Conservation (phyloP, 2,113 vertebrate genomes). For the Madoqua kirkii region DNA sequence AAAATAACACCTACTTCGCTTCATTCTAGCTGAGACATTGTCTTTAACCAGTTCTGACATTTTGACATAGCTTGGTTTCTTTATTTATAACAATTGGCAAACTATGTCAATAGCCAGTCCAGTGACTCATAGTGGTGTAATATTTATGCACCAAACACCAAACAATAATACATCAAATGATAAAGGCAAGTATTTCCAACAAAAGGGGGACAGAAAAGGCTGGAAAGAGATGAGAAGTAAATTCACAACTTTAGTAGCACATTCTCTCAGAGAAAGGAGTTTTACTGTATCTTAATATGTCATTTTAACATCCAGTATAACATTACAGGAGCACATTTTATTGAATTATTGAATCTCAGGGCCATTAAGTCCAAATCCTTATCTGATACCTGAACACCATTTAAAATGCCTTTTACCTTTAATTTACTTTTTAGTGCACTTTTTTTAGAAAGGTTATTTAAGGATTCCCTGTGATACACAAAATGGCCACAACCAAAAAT, state of each 20-base stretch:
- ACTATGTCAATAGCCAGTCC: not conserved
- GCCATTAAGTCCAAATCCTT: not conserved
- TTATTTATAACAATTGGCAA: not conserved
- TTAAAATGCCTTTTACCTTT: not conserved
- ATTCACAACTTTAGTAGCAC: not conserved
- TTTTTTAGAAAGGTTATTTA: not conserved
- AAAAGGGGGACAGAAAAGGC: not conserved
- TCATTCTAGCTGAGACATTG: not conserved
- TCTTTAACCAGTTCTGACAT: not conserved
- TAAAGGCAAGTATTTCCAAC: not conserved
- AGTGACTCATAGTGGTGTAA: not conserved
- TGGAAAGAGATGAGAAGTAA: not conserved
- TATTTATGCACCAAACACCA: not conserved
- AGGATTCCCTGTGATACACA: not conserved
- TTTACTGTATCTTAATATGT: not conserved
- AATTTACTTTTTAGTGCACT: not conserved
- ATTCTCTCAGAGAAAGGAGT: not conserved
- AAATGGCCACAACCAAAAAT: not conserved
- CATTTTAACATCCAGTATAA: not conserved
- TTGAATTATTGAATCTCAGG: not conserved
- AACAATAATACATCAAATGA: not conserved
- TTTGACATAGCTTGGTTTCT: not conserved
- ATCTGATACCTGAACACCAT: not conserved
- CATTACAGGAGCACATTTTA: not conserved
- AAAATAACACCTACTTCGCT: not conserved